Percentiles rank a stretch among this genome's conserved stretches.
phyloP scores from a whole-genome alignment of 1,140 invertebrate species.

The Rhagoletis zephyria region DNA sequence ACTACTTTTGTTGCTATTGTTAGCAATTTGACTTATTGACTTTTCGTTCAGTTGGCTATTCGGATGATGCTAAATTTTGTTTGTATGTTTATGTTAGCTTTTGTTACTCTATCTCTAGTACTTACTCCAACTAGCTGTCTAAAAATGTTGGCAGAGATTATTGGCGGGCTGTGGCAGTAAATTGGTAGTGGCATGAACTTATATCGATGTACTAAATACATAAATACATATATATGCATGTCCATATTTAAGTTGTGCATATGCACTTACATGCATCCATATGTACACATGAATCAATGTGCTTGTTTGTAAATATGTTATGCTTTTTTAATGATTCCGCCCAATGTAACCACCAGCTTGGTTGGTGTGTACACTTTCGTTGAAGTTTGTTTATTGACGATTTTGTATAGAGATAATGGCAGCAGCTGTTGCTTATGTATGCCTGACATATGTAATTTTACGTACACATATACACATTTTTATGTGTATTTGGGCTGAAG shows the following conservation, averaged over 20 bases:
- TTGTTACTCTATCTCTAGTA: not conserved
- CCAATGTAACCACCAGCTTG: not conserved
- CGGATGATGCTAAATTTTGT: not conserved
- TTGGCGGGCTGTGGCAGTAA: not conserved
- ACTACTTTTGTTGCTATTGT: constrained; percentile 41
- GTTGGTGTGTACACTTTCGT: not conserved
- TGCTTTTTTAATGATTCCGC: no score
- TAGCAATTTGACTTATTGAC: constrained; percentile 43
- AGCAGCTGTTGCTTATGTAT: constrained; percentile 14
- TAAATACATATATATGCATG: not conserved
- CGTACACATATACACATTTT: no score
- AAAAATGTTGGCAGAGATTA: constrained; percentile 29
- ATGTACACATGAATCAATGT: not conserved
- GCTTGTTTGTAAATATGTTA: not conserved
- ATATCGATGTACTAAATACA: not conserved
- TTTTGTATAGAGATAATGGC: constrained; percentile 13
- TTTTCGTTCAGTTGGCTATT: constrained; percentile 35
- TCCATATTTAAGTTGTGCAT: no score
- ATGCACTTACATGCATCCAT: not conserved
- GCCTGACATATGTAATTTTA: not conserved
- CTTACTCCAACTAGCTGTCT: not conserved
- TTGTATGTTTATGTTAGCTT: not conserved
- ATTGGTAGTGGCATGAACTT: not conserved
- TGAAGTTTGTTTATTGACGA: constrained; percentile 20
- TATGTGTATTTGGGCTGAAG: no score